Evolutionary conservation across 2,113 vertebrate genomes (phyloP), one percentile per base, ranked within the genome.

Genomic region (Upupa epops): DNA sequence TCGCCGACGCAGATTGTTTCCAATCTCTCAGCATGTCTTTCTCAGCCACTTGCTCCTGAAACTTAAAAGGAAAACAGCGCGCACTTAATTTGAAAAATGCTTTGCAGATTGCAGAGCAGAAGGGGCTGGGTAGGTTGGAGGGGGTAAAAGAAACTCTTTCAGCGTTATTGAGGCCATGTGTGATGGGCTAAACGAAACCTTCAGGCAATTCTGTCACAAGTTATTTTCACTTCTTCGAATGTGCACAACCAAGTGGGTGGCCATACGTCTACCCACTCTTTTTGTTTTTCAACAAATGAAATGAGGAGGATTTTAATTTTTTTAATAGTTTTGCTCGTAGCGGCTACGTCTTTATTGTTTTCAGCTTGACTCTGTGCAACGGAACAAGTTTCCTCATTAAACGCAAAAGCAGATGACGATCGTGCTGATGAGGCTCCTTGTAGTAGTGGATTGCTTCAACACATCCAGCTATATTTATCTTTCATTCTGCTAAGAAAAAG

Each of bases 121-220:
- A 95, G 48, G 78, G 85, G 64, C 6, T 88, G 78, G 74, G 88
- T 66, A 83, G 65, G 60, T 86, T 88, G 84, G 65, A 71, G 68
- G 80, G 83, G 73, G 90, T 83, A 70, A 84, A 83, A 90, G 91
- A 92, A 94, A 91, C 73, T 42, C 72, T 76, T 96, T 89, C 92
- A 85, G 91, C 26, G 82, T 96, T 96, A 97, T 97, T 97, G 95
- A 96, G 93, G 81, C 97, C 97, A 97, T 96, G 96, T 97, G 97
- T 92, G 96, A 95, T 46, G 28, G 84, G 88, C 93, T 94, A 94
- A 94, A 85, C 5, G 22, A 96, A 97, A 95, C 92, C 96, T 94
- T 88, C 94, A 94, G 95, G 95, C 94, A 68, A 24, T 82, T 93
- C 95, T 95, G 91, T 93, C 78, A 29, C 93, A 94, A 85, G 64